phyloP scores from a whole-genome alignment of 2,113 vertebrate species.

The Thunnus thynnus region DNA sequence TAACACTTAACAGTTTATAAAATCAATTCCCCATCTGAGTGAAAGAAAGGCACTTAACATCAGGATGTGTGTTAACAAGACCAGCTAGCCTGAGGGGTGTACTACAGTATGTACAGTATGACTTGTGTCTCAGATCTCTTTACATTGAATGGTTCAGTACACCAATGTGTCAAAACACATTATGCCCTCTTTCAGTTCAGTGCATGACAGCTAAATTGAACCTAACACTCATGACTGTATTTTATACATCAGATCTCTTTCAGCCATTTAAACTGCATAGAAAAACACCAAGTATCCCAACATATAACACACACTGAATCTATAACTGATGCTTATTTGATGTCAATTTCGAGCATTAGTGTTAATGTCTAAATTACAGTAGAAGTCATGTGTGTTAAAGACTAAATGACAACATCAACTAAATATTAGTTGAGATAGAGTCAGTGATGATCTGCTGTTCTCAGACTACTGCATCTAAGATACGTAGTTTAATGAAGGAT shows the following conservation, averaged over 20 bases:
- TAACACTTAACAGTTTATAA: constrained; percentile 11
- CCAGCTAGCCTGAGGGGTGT: not conserved
- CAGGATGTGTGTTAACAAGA: constrained; percentile 15
- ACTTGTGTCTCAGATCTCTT: constrained; percentile 7
- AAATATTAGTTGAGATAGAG: constrained; percentile 26
- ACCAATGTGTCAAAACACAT: constrained; percentile 31
- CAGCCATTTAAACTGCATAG: constrained; percentile 1
- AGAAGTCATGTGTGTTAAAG: not conserved
- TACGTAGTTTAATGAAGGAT: constrained; percentile 51
- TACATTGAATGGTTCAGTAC: constrained; percentile 3
- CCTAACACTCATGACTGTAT: not conserved
- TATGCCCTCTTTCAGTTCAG: not conserved
- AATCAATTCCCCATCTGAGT: constrained; percentile 30
- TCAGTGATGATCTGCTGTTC: constrained; percentile 41
- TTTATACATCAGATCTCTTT: not conserved
- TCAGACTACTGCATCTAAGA: constrained; percentile 4
- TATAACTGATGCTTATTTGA: not conserved
- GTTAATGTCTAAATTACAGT: constrained; percentile 16
- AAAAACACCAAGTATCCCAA: not conserved
- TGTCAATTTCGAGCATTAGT: not conserved
- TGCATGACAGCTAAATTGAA: not conserved
- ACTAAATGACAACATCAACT: not conserved
- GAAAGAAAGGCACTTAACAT: constrained; percentile 24
- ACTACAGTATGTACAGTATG: constrained; percentile 12
- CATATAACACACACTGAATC: not conserved